phyloP scores from a whole-genome alignment of 2,797 vertebrate genomes.

The Gobionotothen gibberifrons region DNA sequence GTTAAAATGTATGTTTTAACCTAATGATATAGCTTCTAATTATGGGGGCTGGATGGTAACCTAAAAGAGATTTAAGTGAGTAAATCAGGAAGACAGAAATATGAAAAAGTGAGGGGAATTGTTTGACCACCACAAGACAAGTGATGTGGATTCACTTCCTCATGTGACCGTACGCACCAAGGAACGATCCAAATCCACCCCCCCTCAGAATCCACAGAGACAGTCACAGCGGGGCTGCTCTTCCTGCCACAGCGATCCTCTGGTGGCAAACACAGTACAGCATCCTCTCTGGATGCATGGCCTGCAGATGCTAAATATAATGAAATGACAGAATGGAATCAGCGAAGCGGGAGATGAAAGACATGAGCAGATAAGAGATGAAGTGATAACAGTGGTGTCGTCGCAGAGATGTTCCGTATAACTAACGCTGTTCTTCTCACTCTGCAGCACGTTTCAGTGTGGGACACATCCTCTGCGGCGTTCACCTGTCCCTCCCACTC shows the following conservation, averaged over 20 bases:
- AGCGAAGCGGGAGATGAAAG: constrained; percentile 35
- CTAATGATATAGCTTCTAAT: too few relatives aligned
- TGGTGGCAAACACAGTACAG: neutral
- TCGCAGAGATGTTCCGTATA: constrained; percentile 24
- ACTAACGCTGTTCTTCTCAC: neutral
- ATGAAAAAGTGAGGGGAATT: neutral
- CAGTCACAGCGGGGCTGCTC: neutral
- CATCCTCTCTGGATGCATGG: constrained; percentile 13
- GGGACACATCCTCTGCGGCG: constrained; percentile 38
- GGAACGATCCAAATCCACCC: neutral
- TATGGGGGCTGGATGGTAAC: too few relatives aligned
- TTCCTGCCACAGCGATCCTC: neutral
- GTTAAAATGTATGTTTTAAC: too few relatives aligned
- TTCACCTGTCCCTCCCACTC: constrained; percentile 65
- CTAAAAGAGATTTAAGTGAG: neutral
- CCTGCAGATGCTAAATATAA: constrained; percentile 38
- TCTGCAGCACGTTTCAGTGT: constrained; percentile 20
- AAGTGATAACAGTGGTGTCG: constrained; percentile 22
- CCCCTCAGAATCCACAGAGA: neutral
- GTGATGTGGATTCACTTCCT: neutral
- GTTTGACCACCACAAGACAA: neutral
- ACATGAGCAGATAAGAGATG: constrained; percentile 23
- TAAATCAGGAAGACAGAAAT: neutral
- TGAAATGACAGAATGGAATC: constrained; percentile 22
- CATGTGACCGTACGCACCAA: neutral